Conservation (phyloP, 2,797 vertebrate species). For the Ammospiza maritima region DNA sequence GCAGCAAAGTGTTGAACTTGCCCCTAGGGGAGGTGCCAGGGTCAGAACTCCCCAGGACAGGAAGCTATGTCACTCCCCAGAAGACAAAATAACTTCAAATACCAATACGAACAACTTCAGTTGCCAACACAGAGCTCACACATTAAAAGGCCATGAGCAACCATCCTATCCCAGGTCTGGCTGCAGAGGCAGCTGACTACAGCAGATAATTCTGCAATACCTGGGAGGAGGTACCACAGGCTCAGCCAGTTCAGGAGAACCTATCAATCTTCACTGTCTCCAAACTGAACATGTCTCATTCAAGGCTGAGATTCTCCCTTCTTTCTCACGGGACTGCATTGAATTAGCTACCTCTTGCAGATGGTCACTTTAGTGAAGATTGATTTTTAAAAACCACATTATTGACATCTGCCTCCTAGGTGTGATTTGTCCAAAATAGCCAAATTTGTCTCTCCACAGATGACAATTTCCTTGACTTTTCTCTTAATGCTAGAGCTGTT, state of each 20-base stretch:
- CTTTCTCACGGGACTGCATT: not conserved
- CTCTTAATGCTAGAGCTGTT: not conserved
- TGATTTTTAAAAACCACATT: not conserved
- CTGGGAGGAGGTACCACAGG: fast-evolving
- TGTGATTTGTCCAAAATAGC: not conserved
- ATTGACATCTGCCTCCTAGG: not conserved
- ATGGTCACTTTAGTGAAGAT: not conserved
- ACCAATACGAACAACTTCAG: not conserved
- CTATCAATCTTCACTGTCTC: not conserved
- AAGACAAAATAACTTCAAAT: not conserved
- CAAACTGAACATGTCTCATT: not conserved
- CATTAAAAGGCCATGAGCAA: not conserved
- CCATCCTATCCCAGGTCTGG: not conserved
- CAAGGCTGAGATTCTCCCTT: not conserved
- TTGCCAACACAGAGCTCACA: not conserved
- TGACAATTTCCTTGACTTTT: not conserved
- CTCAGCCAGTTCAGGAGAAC: not conserved
- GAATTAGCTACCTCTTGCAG: not conserved
- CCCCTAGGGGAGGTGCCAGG: not conserved
- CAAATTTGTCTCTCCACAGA: not conserved
- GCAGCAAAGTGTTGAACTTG: not conserved
- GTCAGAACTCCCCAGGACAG: not conserved
- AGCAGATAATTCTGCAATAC: not conserved
- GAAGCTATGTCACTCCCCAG: not conserved
- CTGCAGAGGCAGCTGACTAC: not conserved